Conservation (phyloP, 2,113 vertebrate species). For the Cyprinus carpio region DNA sequence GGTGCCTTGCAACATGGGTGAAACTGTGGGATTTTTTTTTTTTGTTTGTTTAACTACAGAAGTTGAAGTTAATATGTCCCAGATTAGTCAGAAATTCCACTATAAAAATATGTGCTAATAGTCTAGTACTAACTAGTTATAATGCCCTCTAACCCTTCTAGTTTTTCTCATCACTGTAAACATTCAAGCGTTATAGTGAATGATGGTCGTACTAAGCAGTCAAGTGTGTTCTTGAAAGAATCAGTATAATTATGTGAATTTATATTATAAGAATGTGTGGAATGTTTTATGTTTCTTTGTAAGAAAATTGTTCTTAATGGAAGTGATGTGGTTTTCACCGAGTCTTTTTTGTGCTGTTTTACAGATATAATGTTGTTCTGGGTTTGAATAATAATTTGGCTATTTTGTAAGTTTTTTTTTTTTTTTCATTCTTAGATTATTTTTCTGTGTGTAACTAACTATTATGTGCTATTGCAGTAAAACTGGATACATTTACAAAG, state of each 20-base stretch:
- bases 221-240: slow-evolving; percentile 45
- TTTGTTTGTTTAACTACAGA: background rate
- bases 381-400: slow-evolving; percentile 61
- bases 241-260: slow-evolving; percentile 48
- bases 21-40: slow-evolving; percentile 44
- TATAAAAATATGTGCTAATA: background rate
- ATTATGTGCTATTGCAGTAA: slow-evolving; percentile 67
- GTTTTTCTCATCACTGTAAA: slow-evolving; percentile 22
- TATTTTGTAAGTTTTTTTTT: slow-evolving; percentile 70
- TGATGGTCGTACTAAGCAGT: slow-evolving; percentile 33
- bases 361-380: slow-evolving; percentile 58
- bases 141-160: background rate
- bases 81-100: background rate
- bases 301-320: slow-evolving; percentile 38
- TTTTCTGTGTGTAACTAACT: slow-evolving; percentile 67
- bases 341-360: slow-evolving; percentile 63
- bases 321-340: slow-evolving; percentile 62
- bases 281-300: slow-evolving; percentile 62
- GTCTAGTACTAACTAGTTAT: background rate
- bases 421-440: slow-evolving; percentile 35
- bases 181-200: slow-evolving; percentile 28
- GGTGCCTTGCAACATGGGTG: slow-evolving; percentile 73
- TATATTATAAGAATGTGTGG: slow-evolving; percentile 48
- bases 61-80: background rate
- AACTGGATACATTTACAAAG: slow-evolving; percentile 36